These are phyloP conservation scores for Gonioctena quinquepunctata DNA, from an alignment of 1,140 invertebrate species.

Conservation along the genomic window DNA sequence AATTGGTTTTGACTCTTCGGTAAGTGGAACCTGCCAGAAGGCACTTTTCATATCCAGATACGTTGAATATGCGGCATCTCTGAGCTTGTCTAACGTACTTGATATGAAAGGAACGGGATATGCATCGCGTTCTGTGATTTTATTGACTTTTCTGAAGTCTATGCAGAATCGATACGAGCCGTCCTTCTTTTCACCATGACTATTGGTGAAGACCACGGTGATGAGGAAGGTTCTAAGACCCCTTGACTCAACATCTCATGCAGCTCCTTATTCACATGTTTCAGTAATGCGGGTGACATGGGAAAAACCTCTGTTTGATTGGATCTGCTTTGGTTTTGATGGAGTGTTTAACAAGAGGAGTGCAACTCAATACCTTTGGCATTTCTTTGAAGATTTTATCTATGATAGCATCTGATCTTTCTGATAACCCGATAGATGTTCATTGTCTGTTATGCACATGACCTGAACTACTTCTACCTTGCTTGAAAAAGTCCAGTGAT, in stretches of 20 bases:
- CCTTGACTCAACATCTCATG: conserved; percentile 8
- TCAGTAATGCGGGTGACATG: conserved; percentile 29
- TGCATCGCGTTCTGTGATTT: neutral
- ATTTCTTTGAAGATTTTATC: neutral
- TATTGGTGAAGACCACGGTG: neutral
- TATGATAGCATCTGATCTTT: neutral
- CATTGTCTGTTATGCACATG: conserved; percentile 32
- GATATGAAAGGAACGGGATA: conserved; percentile 30
- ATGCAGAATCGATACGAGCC: conserved; percentile 14
- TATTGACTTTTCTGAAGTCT: neutral
- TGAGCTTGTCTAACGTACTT: conserved; percentile 37
- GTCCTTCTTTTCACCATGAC: neutral
- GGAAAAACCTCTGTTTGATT: conserved; percentile 36
- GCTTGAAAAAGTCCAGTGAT: neutral
- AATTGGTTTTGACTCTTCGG: conserved; percentile 21
- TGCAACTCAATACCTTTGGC: neutral
- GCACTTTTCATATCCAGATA: conserved; percentile 44
- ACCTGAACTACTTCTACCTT: neutral
- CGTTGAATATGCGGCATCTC: conserved; percentile 40
- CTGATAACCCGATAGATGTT: neutral
- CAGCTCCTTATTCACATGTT: conserved; percentile 26
- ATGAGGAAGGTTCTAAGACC: neutral
- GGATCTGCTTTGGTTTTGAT: conserved; percentile 6
- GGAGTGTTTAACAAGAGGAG: neutral
- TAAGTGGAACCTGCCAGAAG: conserved; percentile 49